phyloP scores from a whole-genome alignment of 2,113 vertebrate species.

The Synodontis membranacea region DNA sequence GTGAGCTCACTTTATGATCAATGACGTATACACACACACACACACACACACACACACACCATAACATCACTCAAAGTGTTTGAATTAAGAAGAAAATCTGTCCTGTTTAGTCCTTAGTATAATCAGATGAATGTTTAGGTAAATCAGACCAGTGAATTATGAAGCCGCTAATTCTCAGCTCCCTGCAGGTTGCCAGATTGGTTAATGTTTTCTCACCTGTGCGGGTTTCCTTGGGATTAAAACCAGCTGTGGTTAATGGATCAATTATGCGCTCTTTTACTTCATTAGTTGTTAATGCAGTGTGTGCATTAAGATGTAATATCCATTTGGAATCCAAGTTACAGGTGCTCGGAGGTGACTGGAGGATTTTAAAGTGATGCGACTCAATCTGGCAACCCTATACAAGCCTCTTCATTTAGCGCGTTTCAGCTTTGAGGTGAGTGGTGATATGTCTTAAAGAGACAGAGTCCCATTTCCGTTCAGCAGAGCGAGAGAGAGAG shows the following conservation, averaged over 20 bases:
- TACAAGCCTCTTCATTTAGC: background rate
- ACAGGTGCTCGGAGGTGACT: background rate
- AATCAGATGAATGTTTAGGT: background rate
- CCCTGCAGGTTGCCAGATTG: conserved; percentile 15
- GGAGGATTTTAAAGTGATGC: background rate
- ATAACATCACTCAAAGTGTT: too few relatives aligned
- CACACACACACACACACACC: background rate
- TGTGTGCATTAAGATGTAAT: background rate
- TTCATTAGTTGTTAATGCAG: background rate
- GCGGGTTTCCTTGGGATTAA: background rate
- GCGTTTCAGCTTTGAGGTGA: background rate
- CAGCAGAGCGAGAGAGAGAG: background rate
- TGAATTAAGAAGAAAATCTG: background rate
- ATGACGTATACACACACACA: too few relatives aligned
- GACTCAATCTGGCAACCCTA: background rate
- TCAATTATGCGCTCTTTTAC: background rate
- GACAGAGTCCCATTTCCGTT: background rate
- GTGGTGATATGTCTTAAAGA: background rate
- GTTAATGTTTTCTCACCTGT: background rate
- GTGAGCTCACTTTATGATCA: too few relatives aligned
- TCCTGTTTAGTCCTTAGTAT: background rate
- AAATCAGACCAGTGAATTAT: background rate
- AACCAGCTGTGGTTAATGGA: background rate
- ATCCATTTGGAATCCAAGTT: too few relatives aligned
- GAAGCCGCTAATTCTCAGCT: background rate